These are phyloP conservation scores for Sarcophaga carnaria DNA, from an alignment of 2,888 invertebrate species.

Conservation along the genomic window DNA sequence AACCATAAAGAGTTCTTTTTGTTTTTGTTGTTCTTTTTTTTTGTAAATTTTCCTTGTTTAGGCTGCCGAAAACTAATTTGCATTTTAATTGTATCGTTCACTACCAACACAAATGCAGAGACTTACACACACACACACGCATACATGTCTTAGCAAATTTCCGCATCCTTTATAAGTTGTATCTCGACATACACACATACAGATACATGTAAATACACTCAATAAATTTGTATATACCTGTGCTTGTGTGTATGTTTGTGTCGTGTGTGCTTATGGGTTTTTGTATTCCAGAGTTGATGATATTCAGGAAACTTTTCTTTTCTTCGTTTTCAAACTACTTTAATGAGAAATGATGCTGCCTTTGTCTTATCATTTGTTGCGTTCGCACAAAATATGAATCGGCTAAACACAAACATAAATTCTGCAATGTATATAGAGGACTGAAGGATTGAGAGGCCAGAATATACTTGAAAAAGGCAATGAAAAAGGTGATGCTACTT, in stretches of 20 bases:
- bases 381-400: no score
- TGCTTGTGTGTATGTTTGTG: no score
- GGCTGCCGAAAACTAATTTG: slow-evolving; percentile 59
- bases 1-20: slow-evolving; percentile 15
- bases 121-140: background rate
- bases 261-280: no score
- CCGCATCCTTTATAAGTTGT: background rate
- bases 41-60: slow-evolving; percentile 22
- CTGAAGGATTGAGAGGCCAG: no score
- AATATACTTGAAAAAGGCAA: no score
- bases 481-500: no score
- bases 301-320: no score
- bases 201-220: background rate
- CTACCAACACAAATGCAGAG: background rate
- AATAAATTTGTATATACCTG: background rate
- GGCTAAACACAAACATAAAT: no score
- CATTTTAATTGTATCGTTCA: slow-evolving; percentile 59
- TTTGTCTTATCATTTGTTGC: background rate
- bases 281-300: no score
- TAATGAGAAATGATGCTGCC: no score
- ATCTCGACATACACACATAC: background rate
- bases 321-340: no score
- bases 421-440: no score
- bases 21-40: slow-evolving; percentile 1
- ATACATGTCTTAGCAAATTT: background rate